Percentiles rank a stretch among this genome's conserved stretches.
Conservation (phyloP, 2,113 vertebrate genomes). For the Climacteris rufus region DNA sequence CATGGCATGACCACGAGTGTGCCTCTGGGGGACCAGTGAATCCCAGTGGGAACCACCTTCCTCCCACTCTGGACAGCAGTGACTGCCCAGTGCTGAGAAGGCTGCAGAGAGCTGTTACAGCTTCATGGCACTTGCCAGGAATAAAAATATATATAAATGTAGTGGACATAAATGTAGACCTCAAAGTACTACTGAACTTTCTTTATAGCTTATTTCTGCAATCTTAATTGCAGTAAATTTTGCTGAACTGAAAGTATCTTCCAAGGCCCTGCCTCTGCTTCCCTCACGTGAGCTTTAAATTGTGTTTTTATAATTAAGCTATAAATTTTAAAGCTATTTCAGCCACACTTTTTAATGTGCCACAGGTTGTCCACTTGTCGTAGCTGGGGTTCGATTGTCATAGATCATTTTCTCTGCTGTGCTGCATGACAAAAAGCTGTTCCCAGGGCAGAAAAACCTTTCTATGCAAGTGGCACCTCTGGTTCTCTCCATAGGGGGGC, state of each 20-base stretch:
- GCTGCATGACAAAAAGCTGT: background rate
- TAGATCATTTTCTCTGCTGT: background rate
- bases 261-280: background rate
- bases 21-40: background rate
- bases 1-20: background rate
- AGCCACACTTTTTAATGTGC: background rate
- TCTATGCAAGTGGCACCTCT: background rate
- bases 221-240: slow-evolving; percentile 36
- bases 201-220: background rate
- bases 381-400: background rate
- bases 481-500: background rate
- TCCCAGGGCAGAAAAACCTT: background rate
- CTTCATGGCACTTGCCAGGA: background rate
- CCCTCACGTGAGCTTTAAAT: background rate
- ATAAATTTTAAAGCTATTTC: slow-evolving; percentile 42
- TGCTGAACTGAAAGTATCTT: slow-evolving; percentile 7
- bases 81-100: background rate
- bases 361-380: background rate
- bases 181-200: background rate
- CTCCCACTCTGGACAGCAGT: background rate
- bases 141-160: background rate
- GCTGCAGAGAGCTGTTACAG: background rate
- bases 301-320: slow-evolving; percentile 38
- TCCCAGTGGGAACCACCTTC: background rate
- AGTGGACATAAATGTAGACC: background rate